Base-by-base conservation (phyloP, 1,140 invertebrate genomes). In the Camponotus vicinus region DNA sequence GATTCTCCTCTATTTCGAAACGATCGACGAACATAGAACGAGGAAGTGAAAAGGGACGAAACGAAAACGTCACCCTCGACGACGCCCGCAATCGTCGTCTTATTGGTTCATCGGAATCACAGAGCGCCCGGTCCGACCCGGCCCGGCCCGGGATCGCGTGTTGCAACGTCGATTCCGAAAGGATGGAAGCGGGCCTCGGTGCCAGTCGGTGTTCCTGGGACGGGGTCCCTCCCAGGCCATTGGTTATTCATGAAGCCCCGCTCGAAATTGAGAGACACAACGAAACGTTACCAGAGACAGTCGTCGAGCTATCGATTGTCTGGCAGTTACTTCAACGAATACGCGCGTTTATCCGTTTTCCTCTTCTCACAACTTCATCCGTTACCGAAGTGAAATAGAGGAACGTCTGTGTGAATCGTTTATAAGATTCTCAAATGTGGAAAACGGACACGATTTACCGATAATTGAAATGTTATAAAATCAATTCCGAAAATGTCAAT, bases 181-280 rank as follows among this genome's bases (percentile, higher is more conserved):
- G 79, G 77, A 88, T 88, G 80, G 90, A 89, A 89, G 70, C 86
- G 85, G 86, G 86, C 88, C 89, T 92, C 92, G 89, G 93, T 94
- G 91, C 93, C 92, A 94, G 92, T 91, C 93, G 89, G 91, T 91
- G 92, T 94, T 93, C 92, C 92, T 92, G 91, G 91, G 92, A 94
- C 92, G 90, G 89, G 82, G 85, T 93, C 92, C 90, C 89, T 92
- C 88, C 89, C 89, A 90, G 91, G 87, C 90, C 92, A 94, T 93
- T 94, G 92, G 92, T 93, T 94, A 93, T 94, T 93, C 93, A 94
- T 94, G 92, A 94, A 93, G 91, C 92, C 86, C 73, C 87, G 69
- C 85, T 91, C 93, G 89, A 94, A 94, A 94, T 94, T 94, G 93
- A 94, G 93, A 94, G 93, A 94, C 93, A 94, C 93, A 93, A 92